Evolutionary conservation across 2,888 invertebrate species (phyloP).

Genomic region (Pimpla rufipes): DNA sequence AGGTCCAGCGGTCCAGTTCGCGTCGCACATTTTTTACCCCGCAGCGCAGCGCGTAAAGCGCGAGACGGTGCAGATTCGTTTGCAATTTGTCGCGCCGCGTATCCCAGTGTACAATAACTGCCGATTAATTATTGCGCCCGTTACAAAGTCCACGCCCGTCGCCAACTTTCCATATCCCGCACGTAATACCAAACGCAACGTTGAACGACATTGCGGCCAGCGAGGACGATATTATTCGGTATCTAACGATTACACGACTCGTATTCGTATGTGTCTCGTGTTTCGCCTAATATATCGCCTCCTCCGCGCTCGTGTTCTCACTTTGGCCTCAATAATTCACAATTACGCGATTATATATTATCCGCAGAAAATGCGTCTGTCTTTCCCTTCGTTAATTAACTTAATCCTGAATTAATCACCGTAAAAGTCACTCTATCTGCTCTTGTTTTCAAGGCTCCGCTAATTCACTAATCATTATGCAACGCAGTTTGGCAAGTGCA

Average conservation of each 20-base stretch:
- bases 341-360: not conserved
- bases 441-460: not conserved
- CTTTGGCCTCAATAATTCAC: not conserved
- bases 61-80: slow-evolving; percentile 25
- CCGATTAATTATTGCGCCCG: slow-evolving; percentile 67
- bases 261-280: too few relatives aligned
- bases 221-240: not conserved
- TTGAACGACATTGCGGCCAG: not conserved
- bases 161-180: slow-evolving; percentile 34
- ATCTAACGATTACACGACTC: not conserved
- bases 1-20: slow-evolving; percentile 71
- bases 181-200: slow-evolving; percentile 14
- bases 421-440: not conserved
- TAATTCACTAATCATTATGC: not conserved
- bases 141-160: slow-evolving; percentile 71
- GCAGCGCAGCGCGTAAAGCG: too few relatives aligned
- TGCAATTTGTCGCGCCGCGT: slow-evolving; percentile 71
- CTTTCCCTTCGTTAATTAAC: not conserved
- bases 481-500: too few relatives aligned
- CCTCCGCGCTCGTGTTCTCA: not conserved
- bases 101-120: slow-evolving; percentile 25
- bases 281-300: not conserved
- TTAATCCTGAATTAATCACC: not conserved
- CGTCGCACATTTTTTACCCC: not conserved
- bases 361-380: not conserved